These are phyloP conservation scores for Rhinoraja longicauda DNA, from an alignment of 2,797 vertebrate genomes.

Conservation along the genomic window DNA sequence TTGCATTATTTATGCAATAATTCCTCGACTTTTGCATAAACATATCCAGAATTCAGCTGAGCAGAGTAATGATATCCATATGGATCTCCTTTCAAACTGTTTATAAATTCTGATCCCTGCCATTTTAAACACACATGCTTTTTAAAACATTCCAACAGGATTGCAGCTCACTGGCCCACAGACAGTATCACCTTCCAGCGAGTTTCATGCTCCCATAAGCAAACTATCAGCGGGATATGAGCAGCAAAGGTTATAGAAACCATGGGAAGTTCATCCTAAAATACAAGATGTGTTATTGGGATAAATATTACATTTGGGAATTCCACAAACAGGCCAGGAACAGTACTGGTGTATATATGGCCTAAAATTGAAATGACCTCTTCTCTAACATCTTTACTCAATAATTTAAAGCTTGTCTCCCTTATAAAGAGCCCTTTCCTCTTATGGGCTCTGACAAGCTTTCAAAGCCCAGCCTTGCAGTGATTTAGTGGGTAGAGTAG, in stretches of 20 bases:
- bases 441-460: not conserved
- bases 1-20: not conserved
- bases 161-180: not conserved
- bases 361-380: not conserved
- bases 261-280: not conserved
- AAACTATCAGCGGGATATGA: not conserved
- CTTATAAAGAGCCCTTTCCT: not conserved
- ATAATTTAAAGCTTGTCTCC: not conserved
- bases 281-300: not conserved
- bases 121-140: conserved; percentile 37
- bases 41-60: conserved; percentile 3
- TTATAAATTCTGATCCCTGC: conserved; percentile 33
- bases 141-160: conserved; percentile 19
- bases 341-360: no score
- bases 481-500: not conserved
- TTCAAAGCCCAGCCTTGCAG: not conserved
- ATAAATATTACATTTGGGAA: not conserved
- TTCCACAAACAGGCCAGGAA: not conserved
- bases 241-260: not conserved
- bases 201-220: not conserved
- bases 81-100: conserved; percentile 30
- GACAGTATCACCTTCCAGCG: conserved; percentile 7
- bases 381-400: not conserved
- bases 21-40: conserved; percentile 31
- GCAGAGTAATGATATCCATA: conserved; percentile 22